phyloP scores from a whole-genome alignment of 2,888 invertebrate species.

The Eupithecia dodoneata region DNA sequence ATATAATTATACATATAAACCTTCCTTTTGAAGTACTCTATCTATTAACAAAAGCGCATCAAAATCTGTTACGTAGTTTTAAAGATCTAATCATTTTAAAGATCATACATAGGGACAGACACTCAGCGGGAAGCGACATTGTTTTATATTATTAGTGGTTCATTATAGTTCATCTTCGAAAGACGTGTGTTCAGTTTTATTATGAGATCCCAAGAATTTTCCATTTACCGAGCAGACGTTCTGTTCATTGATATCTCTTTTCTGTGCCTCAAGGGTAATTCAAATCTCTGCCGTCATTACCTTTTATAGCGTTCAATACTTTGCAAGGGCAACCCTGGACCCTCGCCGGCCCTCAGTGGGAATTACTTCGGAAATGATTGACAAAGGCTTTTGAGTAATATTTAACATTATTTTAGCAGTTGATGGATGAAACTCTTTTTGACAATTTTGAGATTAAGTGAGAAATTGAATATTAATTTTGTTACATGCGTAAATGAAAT shows the following conservation, averaged over 20 bases:
- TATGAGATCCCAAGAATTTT: neutral
- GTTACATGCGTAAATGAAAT: too few relatives aligned
- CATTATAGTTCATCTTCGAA: neutral
- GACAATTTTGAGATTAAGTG: neutral
- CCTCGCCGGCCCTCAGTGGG: slow-evolving; percentile 36
- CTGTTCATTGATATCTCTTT: neutral
- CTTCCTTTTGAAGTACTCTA: too few relatives aligned
- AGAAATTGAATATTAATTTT: neutral
- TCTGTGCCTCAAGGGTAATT: slow-evolving; percentile 29
- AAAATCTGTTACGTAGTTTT: too few relatives aligned
- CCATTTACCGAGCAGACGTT: neutral
- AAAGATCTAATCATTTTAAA: too few relatives aligned
- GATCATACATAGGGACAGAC: too few relatives aligned
- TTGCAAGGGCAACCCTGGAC: slow-evolving; percentile 35
- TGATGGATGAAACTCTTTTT: slow-evolving; percentile 13
- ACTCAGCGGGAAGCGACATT: too few relatives aligned
- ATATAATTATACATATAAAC: too few relatives aligned
- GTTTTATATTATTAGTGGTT: too few relatives aligned
- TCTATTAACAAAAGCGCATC: too few relatives aligned
- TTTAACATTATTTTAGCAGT: slow-evolving; percentile 13
- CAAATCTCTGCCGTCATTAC: slow-evolving; percentile 41
- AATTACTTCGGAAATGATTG: slow-evolving; percentile 36
- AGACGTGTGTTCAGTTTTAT: neutral
- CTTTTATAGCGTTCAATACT: slow-evolving; percentile 43
- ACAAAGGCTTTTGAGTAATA: slow-evolving; percentile 23